These are phyloP conservation scores for mouse (Mus musculus) DNA, from an alignment of 2,113 vertebrate genomes.

Conservation along the genomic window GRCm39 chr15:92352501-92353000, in stretches of 20 bases:
- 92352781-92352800: background rate
- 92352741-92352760: background rate
- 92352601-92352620: background rate
- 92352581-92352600: slow-evolving; percentile 36
- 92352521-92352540: background rate
- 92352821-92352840: background rate
- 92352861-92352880: background rate
- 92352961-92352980: slow-evolving; percentile 48
- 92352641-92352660: slow-evolving; percentile 10
- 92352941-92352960: slow-evolving; percentile 39
- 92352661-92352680: slow-evolving; percentile 53
- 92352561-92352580: slow-evolving; percentile 1
- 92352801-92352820: background rate
- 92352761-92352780: background rate
- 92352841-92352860: background rate
- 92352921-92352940: background rate
- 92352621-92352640: background rate
- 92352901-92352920: background rate
- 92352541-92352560: background rate
- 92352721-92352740: background rate
- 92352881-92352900: background rate
- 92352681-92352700: slow-evolving; percentile 16
- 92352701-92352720: background rate
- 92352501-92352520: slow-evolving; percentile 60
- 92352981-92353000: slow-evolving; percentile 39